Percentiles rank a stretch among this genome's conserved stretches.
Conservation (phyloP, 1,140 invertebrate genomes). For the Drosophila ambigua region DNA sequence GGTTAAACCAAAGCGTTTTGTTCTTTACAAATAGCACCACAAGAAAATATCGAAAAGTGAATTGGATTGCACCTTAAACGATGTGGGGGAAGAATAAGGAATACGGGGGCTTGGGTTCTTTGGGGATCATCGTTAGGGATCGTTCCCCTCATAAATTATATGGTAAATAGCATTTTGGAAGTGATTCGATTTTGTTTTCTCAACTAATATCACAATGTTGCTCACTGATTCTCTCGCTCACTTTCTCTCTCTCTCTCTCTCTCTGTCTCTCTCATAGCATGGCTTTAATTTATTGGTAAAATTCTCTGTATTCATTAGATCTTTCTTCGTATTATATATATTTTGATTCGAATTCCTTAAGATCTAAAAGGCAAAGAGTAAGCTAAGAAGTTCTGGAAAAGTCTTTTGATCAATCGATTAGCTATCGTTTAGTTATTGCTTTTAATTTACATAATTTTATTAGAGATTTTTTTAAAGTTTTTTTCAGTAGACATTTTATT, state of each 20-base stretch:
- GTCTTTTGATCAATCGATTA: constrained; percentile 63
- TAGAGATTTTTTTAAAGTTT: no score
- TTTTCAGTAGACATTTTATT: constrained; percentile 11
- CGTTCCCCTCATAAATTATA: constrained; percentile 48
- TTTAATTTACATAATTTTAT: constrained; percentile 60
- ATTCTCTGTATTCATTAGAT: constrained; percentile 27
- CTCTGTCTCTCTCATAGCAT: constrained; percentile 20
- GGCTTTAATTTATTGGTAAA: constrained; percentile 21
- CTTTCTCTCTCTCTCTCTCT: constrained; percentile 11
- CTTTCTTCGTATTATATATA: constrained; percentile 23
- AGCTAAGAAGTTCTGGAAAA: constrained; percentile 72
- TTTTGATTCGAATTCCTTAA: constrained; percentile 61
- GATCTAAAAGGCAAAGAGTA: constrained; percentile 75
- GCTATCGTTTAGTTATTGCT: constrained; percentile 65
- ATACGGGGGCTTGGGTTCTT: constrained; percentile 23
- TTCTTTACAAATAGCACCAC: constrained; percentile 35
- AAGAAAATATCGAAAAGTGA: constrained; percentile 31
- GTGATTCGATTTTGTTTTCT: constrained; percentile 77
- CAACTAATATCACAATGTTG: constrained; percentile 82
- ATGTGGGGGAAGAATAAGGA: constrained; percentile 27
- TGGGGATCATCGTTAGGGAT: not conserved
- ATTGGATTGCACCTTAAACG: constrained; percentile 46
- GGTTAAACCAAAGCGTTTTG: constrained; percentile 18
- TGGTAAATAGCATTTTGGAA: constrained; percentile 71
- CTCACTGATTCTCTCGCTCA: constrained; percentile 66